Evolutionary conservation across 2,797 vertebrate genomes (phyloP).

Genomic region (Cyprinella venusta): DNA sequence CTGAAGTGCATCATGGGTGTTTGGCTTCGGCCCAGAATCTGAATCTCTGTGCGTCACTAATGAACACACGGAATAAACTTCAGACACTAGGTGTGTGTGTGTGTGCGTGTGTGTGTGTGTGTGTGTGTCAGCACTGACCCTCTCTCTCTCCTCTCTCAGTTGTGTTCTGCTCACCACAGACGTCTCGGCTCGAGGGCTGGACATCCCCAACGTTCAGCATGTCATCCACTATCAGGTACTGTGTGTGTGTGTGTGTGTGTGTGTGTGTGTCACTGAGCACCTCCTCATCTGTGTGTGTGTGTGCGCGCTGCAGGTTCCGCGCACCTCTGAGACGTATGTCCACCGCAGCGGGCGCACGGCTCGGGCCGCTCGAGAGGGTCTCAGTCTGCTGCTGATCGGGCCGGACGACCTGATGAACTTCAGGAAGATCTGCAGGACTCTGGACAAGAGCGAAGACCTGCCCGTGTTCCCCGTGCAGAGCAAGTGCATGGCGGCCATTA

Average conservation of each 20-base stretch:
- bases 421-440: constrained; percentile 88
- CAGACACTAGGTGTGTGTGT: too few relatives aligned
- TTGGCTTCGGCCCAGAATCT: too few relatives aligned
- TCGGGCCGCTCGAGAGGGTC: constrained; percentile 88
- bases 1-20: too few relatives aligned
- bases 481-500: constrained; percentile 87
- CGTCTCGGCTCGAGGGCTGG: constrained; percentile 94
- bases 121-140: too few relatives aligned
- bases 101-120: too few relatives aligned
- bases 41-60: too few relatives aligned
- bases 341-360: constrained; percentile 95
- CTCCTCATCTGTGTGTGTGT: too few relatives aligned
- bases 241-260: too few relatives aligned
- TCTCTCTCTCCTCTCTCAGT: constrained; percentile 68
- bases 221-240: constrained; percentile 97
- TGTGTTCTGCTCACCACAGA: constrained; percentile 95
- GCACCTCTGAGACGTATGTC: constrained; percentile 93
- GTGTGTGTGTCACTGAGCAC: too few relatives aligned
- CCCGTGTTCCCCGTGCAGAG: constrained; percentile 88
- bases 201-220: constrained; percentile 93
- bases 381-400: constrained; percentile 89
- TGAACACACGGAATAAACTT: too few relatives aligned
- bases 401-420: constrained; percentile 93
- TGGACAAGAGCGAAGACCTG: constrained; percentile 90
- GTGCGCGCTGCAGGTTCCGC: constrained; percentile 82